phyloP scores from a whole-genome alignment of 2,113 vertebrate species.

The Pseudorectes ferrugineus region DNA sequence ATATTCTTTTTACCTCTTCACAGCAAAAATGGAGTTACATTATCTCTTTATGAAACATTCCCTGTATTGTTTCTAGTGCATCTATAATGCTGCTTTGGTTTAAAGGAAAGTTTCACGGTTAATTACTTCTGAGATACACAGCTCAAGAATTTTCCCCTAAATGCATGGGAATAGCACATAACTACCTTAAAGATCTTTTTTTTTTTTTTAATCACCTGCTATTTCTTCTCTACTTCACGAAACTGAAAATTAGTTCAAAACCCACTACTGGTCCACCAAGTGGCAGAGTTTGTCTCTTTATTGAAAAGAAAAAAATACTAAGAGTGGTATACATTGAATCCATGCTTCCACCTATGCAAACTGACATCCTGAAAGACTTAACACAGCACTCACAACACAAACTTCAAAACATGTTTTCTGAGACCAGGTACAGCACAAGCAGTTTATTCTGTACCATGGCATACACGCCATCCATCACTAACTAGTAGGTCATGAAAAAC shows the following conservation, averaged over 20 bases:
- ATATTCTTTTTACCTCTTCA: not conserved
- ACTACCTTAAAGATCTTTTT: not conserved
- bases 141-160: not conserved
- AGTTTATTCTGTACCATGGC: not conserved
- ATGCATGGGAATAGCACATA: accelerated
- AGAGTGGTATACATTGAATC: not conserved
- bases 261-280: not conserved
- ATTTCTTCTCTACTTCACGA: not conserved
- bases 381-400: accelerated
- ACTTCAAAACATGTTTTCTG: not conserved
- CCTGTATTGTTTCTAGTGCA: not conserved
- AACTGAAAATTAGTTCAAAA: not conserved
- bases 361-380: not conserved
- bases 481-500: accelerated
- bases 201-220: not conserved
- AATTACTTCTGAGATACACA: not conserved
- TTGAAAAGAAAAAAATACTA: not conserved
- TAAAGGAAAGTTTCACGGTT: not conserved
- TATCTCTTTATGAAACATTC: not conserved
- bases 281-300: not conserved
- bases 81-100: not conserved
- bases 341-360: not conserved
- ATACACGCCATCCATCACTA: not conserved
- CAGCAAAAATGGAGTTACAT: not conserved
- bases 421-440: accelerated